Evolutionary conservation across 2,888 invertebrate genomes (phyloP), one percentile per base, ranked within the genome.

Genomic region (Thalpophila matura): DNA sequence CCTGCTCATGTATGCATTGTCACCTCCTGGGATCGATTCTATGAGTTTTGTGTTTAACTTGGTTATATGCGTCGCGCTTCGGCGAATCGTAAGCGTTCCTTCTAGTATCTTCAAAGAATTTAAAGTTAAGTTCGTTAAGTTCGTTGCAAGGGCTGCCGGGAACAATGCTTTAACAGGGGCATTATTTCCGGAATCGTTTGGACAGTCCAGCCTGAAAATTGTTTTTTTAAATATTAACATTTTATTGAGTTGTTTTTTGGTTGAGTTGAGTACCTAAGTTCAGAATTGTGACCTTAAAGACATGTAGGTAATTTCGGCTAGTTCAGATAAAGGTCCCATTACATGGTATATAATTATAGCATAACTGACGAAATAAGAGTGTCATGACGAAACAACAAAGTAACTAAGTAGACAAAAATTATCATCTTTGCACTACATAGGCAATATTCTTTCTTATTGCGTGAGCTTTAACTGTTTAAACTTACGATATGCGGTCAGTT

Each of bases 1-100:
- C 68, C 68, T 72, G 46, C 40, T 68, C 68, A 68, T 68, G 9
- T 56, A 68, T 0, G 68, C 72, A 0, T 46, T 68, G 9, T 68
- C 65, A 5, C 68, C 68, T 0, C 12, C 42, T 0, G 65, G 42
- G 9, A 68, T 47, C 0, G 65, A 64, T 38, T 68, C 73, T 24
- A 68, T 24, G 1, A 68, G 65, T 16, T 42, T 46, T 12, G 68
- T 72, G 33, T 68, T 68, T 3, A 72, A 6, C 9, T 51, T 56
- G 9, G 45, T 51, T 3, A 64, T 31, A 1, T 56, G 72, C 0
- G 27, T 72, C 0, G 27, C 51, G 10, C 56, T 68, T 5, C 37
- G 22, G 9, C 65, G 64, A 65, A 45, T 55, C 0, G 22, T 46
- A 0, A 68, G 46, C 0, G 67, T 40, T 4, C 35, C 72, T 42